These are phyloP conservation scores for Trichosurus vulpecula DNA, from an alignment of 2,797 vertebrate genomes.

Conservation along the genomic window DNA sequence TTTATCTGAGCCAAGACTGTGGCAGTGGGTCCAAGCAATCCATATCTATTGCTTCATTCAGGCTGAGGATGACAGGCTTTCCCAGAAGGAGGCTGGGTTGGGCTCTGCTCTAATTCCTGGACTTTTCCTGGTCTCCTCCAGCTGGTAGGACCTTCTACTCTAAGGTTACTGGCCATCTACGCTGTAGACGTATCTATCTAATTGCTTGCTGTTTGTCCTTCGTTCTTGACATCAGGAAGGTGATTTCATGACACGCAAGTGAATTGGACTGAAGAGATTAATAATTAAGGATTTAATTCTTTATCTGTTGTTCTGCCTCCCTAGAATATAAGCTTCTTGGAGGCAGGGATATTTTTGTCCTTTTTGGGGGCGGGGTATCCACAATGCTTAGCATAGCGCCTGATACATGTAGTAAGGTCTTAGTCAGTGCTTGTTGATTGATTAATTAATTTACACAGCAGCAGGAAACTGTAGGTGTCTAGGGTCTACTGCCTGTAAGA, in stretches of 20 bases:
- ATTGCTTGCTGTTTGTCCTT: too few species aligned
- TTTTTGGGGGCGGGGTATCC: neutral
- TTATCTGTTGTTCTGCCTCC: neutral
- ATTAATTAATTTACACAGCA: neutral
- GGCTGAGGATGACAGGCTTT: neutral
- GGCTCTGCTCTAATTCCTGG: too few species aligned
- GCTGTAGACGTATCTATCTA: neutral
- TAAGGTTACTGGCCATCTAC: neutral
- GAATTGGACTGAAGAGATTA: too few species aligned
- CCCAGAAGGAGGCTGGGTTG: neutral
- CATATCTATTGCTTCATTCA: neutral
- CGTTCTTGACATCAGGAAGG: too few species aligned
- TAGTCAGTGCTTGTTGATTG: neutral
- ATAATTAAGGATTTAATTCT: neutral
- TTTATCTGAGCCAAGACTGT: neutral
- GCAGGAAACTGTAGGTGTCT: neutral
- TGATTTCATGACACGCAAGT: too few species aligned
- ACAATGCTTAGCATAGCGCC: too few species aligned
- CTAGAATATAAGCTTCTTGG: neutral
- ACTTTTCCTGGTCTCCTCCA: neutral
- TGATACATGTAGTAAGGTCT: neutral
- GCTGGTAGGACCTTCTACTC: neutral
- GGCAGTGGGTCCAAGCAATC: neutral
- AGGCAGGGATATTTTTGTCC: neutral
- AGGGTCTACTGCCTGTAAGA: neutral